Evolutionary conservation across 2,888 invertebrate genomes (phyloP), one percentile per base, ranked within the genome.

Genomic region (Tipula helvola): DNA sequence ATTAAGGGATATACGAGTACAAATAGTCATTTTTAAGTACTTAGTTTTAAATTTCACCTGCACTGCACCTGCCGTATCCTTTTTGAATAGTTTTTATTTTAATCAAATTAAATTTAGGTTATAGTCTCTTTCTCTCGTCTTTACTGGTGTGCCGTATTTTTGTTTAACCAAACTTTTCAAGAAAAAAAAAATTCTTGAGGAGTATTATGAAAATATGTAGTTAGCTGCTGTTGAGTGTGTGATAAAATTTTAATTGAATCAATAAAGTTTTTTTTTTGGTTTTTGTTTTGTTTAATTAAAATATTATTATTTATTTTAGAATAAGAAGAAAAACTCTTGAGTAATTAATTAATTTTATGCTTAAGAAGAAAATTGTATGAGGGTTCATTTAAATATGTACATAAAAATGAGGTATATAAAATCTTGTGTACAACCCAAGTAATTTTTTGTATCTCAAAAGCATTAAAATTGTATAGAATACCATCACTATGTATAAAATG

Each of bases 191-290:
- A 28, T 28, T 28, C 1, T 28, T 28, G 28, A 28, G 28, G 28
- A 28, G 28, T 28, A 28, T 28, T 57, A 57, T 10, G 18, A 57
- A 57, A n/a, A 52, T 44, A 57, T 16, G 7, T 28, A 28, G 71
- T 71, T 71, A 28, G 28, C 1, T 28, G 28, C 28, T 71, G n/a
- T 28, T 8, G 10, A 71, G 71, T 71, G 28, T 71, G 71, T 71
- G 71, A 71, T 71, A 71, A 71, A 71, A 71, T 71, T 71, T 71
- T 71, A 71, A 71, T 71, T 71, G 71, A 71, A 71, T 71, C 71
- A 71, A 71, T 71, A 71, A 71, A 71, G 28, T 28, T 28, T 28
- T 28, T 57, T 18, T 57, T 57, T 71, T n/a, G n/a, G n/a, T n/a
- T n/a, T 71, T 28, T 3, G n/a, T 52, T 28, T 28, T 71, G 71